Conservation (phyloP, 2,113 vertebrate genomes). For the Nerophis lumbriciformis region DNA sequence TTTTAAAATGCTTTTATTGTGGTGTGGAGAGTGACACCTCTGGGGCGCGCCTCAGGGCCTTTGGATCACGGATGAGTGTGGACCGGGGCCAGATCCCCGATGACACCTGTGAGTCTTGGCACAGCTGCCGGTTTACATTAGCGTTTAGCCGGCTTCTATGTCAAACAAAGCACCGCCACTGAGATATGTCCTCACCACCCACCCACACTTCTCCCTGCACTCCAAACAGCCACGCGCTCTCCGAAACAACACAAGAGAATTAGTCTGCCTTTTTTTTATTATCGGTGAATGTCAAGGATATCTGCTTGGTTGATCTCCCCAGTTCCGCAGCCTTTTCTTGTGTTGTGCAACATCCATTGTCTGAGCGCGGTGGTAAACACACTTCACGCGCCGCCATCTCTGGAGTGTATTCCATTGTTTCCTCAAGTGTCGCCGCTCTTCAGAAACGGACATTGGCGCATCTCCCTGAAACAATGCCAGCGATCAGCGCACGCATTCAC, state of each 20-base stretch:
- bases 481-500: constrained; percentile 8
- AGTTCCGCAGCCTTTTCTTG: constrained; percentile 60
- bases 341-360: constrained; percentile 65
- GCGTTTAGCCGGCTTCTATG: constrained; percentile 54
- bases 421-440: constrained; percentile 67
- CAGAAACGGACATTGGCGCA: constrained; percentile 57
- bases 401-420: constrained; percentile 71
- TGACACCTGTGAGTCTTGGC: constrained; percentile 65
- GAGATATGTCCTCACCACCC: constrained; percentile 31
- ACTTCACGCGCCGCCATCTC: constrained; percentile 65
- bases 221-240: constrained; percentile 28
- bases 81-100: constrained; percentile 46
- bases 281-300: constrained; percentile 64
- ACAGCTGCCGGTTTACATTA: constrained; percentile 57
- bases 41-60: constrained; percentile 36
- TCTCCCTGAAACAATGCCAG: constrained; percentile 67
- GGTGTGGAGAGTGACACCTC: constrained; percentile 36
- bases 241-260: constrained; percentile 46
- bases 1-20: no score
- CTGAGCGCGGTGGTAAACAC: constrained; percentile 60
- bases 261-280: constrained; percentile 59
- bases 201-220: constrained; percentile 42
- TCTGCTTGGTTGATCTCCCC: constrained; percentile 47
- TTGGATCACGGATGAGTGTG: constrained; percentile 41
- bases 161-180: constrained; percentile 60